A percentile compares a stretch with the other conserved stretches of the same genome.
Conservation (phyloP, 2,888 invertebrate genomes). For the Nomada flava region DNA sequence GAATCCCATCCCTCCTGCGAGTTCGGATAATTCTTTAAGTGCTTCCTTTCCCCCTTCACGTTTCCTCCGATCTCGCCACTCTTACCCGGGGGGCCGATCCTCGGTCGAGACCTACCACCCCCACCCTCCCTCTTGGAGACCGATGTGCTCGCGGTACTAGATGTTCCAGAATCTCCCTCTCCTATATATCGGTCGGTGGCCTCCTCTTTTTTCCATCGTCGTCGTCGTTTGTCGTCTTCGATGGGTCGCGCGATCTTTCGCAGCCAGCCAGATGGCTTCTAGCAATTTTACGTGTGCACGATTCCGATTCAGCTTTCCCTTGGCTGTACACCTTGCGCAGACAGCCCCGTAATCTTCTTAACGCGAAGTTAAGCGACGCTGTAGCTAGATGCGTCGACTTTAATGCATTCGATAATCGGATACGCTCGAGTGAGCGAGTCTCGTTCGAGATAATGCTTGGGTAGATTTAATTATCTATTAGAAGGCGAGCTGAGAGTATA, state of each 20-base stretch:
- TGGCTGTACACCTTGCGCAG: conserved; percentile 24
- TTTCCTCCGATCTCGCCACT: conserved; percentile 65
- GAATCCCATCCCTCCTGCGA: conserved; percentile 79
- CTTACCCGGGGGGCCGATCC: conserved; percentile 72
- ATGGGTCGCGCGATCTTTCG: conserved; percentile 21
- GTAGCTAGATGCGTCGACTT: conserved; percentile 64
- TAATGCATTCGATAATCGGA: conserved; percentile 62
- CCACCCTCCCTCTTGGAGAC: conserved; percentile 53
- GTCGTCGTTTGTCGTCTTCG: conserved; percentile 15
- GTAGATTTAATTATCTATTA: conserved; percentile 50
- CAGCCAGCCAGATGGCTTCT: conserved; percentile 59
- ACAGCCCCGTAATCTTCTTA: conserved; percentile 66
- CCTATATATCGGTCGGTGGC: neutral
- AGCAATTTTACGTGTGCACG: conserved; percentile 67
- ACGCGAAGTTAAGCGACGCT: conserved; percentile 68
- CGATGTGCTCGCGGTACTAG: conserved; percentile 70
- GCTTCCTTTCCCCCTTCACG: conserved; percentile 80
- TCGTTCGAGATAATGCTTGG: conserved; percentile 6
- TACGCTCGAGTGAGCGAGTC: conserved; percentile 43
- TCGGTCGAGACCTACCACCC: conserved; percentile 64
- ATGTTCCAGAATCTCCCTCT: conserved; percentile 48
- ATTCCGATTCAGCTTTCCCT: conserved; percentile 34
- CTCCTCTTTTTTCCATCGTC: conserved; percentile 3
- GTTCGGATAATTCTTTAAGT: conserved; percentile 85
- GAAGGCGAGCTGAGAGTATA: neutral